Evolutionary conservation across 2,113 vertebrate genomes (phyloP).

Genomic region (Tragelaphus strepsiceros): DNA sequence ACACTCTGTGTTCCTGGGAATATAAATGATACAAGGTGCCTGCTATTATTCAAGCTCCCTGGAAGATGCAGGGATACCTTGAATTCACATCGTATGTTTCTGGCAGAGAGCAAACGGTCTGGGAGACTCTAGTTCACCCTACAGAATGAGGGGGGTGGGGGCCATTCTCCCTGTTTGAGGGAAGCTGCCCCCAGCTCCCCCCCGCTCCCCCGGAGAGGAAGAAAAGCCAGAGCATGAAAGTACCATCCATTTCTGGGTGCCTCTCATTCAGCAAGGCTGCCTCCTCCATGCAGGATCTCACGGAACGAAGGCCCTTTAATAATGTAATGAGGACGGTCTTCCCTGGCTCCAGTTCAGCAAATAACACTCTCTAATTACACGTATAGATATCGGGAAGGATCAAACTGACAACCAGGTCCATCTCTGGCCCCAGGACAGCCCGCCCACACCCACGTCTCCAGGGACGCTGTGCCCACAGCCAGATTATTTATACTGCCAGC

Average conservation of each 20-base stretch:
- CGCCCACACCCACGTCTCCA: neutral
- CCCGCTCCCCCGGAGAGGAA: accelerated
- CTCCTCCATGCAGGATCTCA: neutral
- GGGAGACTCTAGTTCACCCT: neutral
- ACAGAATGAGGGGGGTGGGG: no score
- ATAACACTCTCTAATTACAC: neutral
- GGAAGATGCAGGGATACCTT: neutral
- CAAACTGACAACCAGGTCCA: neutral
- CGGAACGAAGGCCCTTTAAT: neutral
- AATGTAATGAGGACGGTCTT: neutral
- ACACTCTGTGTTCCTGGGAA: neutral
- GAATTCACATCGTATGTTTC: neutral
- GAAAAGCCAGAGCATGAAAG: neutral
- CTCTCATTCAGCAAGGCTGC: neutral
- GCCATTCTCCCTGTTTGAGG: neutral
- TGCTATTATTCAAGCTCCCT: neutral
- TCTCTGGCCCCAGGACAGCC: neutral
- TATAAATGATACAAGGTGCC: neutral
- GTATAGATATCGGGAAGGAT: neutral
- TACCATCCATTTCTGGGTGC: accelerated
- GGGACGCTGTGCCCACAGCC: neutral
- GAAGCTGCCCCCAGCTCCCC: neutral
- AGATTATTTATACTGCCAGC: neutral
- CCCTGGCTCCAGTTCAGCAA: neutral
- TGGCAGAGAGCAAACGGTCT: neutral